Evolutionary conservation across 2,113 vertebrate genomes (phyloP).

Genomic region (Camelus bactrianus): DNA sequence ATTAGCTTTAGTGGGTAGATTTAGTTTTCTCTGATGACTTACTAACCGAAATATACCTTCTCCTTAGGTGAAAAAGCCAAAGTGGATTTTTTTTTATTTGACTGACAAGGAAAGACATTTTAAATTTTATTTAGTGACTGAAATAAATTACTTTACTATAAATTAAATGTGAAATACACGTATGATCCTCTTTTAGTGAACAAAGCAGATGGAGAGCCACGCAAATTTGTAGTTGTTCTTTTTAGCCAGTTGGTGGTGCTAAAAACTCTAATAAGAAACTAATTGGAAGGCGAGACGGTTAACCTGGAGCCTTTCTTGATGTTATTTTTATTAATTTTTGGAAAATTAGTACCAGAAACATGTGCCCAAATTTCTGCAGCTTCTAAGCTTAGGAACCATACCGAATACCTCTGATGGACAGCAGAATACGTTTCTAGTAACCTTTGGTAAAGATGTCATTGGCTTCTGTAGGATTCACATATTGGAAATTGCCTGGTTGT

Average conservation of each 20-base stretch:
- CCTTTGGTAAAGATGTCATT: background rate
- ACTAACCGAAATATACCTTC: conserved; percentile 10
- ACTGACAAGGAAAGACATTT: conserved; percentile 61
- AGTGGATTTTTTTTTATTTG: conserved; percentile 65
- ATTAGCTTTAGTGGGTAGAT: conserved; percentile 47
- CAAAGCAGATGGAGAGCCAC: conserved; percentile 43
- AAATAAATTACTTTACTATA: conserved; percentile 66
- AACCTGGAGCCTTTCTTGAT: conserved; percentile 36
- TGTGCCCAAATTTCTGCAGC: conserved; percentile 20
- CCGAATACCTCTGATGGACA: background rate
- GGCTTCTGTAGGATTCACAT: background rate
- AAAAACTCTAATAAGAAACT: conserved; percentile 71
- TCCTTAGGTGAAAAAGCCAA: conserved; percentile 47
- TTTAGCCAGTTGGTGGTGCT: conserved; percentile 76
- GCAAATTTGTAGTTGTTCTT: background rate
- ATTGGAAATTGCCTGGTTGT: background rate
- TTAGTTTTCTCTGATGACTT: conserved; percentile 64
- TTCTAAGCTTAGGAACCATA: conserved; percentile 11
- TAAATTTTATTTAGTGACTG: conserved; percentile 68
- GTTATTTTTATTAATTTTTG: conserved; percentile 44
- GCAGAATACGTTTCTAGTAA: conserved; percentile 3
- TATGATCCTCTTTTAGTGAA: conserved; percentile 51
- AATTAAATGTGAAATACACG: conserved; percentile 64
- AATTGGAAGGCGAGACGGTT: background rate
- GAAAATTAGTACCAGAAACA: conserved; percentile 45